Evolutionary conservation across 2,888 invertebrate genomes (phyloP), one percentile per base, ranked within the genome.

Genomic region (Steromphala cineraria): DNA sequence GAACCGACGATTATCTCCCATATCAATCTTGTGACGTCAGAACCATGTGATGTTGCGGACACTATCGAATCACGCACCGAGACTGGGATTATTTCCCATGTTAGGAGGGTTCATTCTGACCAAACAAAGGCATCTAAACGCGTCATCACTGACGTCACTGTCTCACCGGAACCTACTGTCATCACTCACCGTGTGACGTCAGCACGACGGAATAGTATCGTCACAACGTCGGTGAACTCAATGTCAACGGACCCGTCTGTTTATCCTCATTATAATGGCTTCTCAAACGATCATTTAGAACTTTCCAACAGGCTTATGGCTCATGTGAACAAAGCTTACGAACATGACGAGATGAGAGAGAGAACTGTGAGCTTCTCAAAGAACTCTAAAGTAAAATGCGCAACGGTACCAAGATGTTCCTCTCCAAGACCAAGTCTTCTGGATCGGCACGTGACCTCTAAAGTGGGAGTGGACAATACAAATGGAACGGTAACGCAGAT

Each of bases 241-340:
- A 13, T 1, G 28, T 62, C 62, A 62, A 13, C 21, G 15, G 28
- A 28, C 24, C 13, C 19, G 0, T 62, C 1, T 15, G 1, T 24
- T 62, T 21, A 24, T 15, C 13, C 13, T n/a, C 28, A 7, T 13
- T 28, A 13, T 13, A 28, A 21, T 21, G 15, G 28, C 28, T 28
- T 62, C 28, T 15, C 62, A 28, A 24, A 62, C 24, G 24, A 71
- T 71, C 71, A 36, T 7, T 19, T 31, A 19, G 71, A 71, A 71
- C 71, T 36, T 17, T 71, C 71, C 1, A 62, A 62, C 21, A 28
- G 28, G 13, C 24, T 31, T 36, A 19, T 71, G 36, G 19, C 62
- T 31, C 71, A 71, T n/a, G 71, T 71, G 2, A 71, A 71, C 71
- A 71, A 36, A n/a, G 40, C 71, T 13, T 71, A 71, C n/a, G 71